These are phyloP conservation scores for Drosophila micromelanica DNA, from an alignment of 1,140 invertebrate genomes.

Conservation along the genomic window DNA sequence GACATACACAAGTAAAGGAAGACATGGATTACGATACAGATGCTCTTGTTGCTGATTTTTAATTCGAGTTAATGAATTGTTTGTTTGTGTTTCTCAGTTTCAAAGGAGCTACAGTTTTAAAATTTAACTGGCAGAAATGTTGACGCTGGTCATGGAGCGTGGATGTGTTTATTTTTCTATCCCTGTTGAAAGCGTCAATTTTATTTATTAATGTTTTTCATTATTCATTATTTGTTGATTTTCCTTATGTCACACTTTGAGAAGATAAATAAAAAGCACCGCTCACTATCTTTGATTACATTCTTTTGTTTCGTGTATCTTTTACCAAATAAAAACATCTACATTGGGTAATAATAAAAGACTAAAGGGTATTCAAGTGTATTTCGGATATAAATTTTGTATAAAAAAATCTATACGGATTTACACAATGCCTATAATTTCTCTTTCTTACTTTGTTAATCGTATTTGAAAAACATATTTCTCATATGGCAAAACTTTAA, in stretches of 20 bases:
- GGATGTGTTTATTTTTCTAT: slow-evolving; percentile 16
- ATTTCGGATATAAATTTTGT: too few species aligned
- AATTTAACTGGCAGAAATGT: slow-evolving; percentile 28
- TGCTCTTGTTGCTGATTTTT: slow-evolving; percentile 1
- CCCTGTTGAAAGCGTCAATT: background rate
- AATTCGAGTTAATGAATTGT: slow-evolving; percentile 40
- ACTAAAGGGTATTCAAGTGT: too few species aligned
- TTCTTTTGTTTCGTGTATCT: too few species aligned
- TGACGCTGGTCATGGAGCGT: slow-evolving; percentile 31
- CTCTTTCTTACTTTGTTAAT: too few species aligned
- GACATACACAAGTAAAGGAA: background rate
- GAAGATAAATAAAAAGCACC: background rate
- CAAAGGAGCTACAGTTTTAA: background rate
- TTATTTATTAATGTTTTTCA: too few species aligned
- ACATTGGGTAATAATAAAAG: too few species aligned
- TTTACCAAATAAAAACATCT: too few species aligned
- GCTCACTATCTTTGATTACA: too few species aligned
- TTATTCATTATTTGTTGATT: slow-evolving; percentile 4
- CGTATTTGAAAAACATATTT: too few species aligned
- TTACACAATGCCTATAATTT: too few species aligned
- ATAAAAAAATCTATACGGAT: too few species aligned
- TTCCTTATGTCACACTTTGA: slow-evolving; percentile 19
- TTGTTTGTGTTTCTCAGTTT: slow-evolving; percentile 18
- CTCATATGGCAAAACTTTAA: too few species aligned
- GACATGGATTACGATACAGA: slow-evolving; percentile 1